These are phyloP conservation scores for Anguilla pacifica DNA, from an alignment of 2,797 vertebrate species.

Conservation along the genomic window DNA sequence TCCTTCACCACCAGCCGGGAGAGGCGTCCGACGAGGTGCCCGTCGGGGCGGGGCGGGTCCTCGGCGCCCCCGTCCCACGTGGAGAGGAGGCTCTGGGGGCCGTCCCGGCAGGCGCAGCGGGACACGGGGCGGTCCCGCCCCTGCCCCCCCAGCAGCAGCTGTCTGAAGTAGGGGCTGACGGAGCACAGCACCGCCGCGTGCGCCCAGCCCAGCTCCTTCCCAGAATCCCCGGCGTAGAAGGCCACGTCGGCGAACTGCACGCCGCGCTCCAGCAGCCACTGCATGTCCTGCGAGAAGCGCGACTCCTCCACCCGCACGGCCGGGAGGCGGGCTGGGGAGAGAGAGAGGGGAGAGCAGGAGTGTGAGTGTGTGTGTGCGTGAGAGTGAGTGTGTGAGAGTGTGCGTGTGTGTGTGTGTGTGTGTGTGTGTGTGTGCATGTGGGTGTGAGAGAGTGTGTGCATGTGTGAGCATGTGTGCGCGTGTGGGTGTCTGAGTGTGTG, in stretches of 20 bases:
- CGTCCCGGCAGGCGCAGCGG: slow-evolving; percentile 73
- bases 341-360: not conserved
- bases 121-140: slow-evolving; percentile 71
- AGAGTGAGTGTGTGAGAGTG: too few relatives aligned
- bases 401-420: too few relatives aligned
- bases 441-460: not conserved
- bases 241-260: slow-evolving; percentile 88
- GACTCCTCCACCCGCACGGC: slow-evolving; percentile 89
- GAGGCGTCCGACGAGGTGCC: slow-evolving; percentile 66
- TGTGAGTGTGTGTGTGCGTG: not conserved
- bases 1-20: slow-evolving; percentile 90
- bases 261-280: slow-evolving; percentile 86
- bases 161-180: slow-evolving; percentile 87
- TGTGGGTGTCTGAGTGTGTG: not conserved
- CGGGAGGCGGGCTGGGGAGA: slow-evolving; percentile 83
- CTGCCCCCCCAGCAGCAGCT: slow-evolving; percentile 85
- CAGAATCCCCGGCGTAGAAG: slow-evolving; percentile 82
- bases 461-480: not conserved
- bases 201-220: slow-evolving; percentile 81
- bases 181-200: slow-evolving; percentile 90
- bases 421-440: not conserved
- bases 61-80: slow-evolving; percentile 73
- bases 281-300: slow-evolving; percentile 85
- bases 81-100: slow-evolving; percentile 74
- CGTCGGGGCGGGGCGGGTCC: slow-evolving; percentile 68